Percentiles rank a stretch among this genome's conserved stretches.
Conservation (phyloP, 2,113 vertebrate genomes). For the Raja brachyura region DNA sequence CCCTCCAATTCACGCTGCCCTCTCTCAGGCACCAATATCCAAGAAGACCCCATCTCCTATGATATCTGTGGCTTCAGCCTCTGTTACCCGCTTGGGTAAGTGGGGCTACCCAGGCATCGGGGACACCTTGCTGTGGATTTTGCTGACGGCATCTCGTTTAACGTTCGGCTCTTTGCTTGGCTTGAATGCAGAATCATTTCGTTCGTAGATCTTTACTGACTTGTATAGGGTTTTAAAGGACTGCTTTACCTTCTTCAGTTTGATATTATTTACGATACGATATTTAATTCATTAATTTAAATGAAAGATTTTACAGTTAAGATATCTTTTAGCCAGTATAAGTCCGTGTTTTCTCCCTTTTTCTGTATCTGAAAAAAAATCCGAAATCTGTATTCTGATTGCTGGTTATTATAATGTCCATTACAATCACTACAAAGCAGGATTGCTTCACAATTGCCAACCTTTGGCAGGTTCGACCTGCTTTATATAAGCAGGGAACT, state of each 20-base stretch:
- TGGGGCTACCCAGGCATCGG: slow-evolving; percentile 55
- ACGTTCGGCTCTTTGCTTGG: not conserved
- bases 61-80: slow-evolving; percentile 71
- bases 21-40: slow-evolving; percentile 71
- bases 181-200: slow-evolving; percentile 6
- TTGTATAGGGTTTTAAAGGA: not conserved
- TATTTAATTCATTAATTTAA: no score
- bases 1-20: slow-evolving; percentile 70
- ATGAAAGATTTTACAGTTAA: not conserved
- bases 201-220: not conserved
- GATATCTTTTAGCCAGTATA: not conserved
- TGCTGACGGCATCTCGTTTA: not conserved
- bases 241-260: no score
- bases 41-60: slow-evolving; percentile 72
- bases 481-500: no score
- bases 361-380: not conserved
- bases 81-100: slow-evolving; percentile 77
- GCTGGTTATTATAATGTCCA: not conserved
- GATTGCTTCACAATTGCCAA: not conserved
- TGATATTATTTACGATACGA: no score
- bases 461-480: not conserved
- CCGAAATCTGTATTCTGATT: not conserved
- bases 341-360: not conserved
- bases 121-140: slow-evolving; percentile 39
- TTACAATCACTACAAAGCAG: not conserved